Percentiles rank a stretch among this genome's conserved stretches.
Conservation (phyloP, 2,797 vertebrate species). For the Pagetopsis macropterus region DNA sequence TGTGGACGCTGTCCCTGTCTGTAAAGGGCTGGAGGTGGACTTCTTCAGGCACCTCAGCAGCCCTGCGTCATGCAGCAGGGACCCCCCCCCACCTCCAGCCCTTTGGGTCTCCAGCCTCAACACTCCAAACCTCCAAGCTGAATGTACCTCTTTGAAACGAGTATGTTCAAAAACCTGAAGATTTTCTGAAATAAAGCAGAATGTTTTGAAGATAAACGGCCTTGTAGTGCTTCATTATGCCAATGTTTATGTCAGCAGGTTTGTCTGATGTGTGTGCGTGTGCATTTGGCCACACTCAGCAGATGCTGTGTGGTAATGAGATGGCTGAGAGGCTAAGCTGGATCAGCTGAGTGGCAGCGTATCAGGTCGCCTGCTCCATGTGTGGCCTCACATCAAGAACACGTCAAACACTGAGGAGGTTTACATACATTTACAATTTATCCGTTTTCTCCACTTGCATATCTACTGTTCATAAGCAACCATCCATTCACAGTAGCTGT, state of each 20-base stretch:
- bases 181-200: slow-evolving; percentile 85
- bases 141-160: slow-evolving; percentile 86
- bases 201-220: slow-evolving; percentile 76
- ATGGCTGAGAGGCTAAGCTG: slow-evolving; percentile 75
- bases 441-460: slow-evolving; percentile 20
- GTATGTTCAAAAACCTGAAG: slow-evolving; percentile 77
- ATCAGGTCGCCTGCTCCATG: slow-evolving; percentile 41
- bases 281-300: slow-evolving; percentile 52
- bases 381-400: slow-evolving; percentile 48
- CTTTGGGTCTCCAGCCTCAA: slow-evolving; percentile 72
- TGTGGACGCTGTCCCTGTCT: slow-evolving; percentile 57
- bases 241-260: slow-evolving; percentile 8
- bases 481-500: slow-evolving; percentile 51
- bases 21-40: slow-evolving; percentile 50
- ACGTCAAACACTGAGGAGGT: slow-evolving; percentile 17
- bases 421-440: neutral
- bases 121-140: slow-evolving; percentile 80
- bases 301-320: slow-evolving; percentile 72
- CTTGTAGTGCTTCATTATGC: slow-evolving; percentile 41
- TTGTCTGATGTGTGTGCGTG: slow-evolving; percentile 33
- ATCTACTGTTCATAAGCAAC: slow-evolving; percentile 27
- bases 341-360: slow-evolving; percentile 74
- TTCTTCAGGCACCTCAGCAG: slow-evolving; percentile 59
- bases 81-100: slow-evolving; percentile 40
- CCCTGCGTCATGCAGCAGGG: slow-evolving; percentile 48